Percentiles rank a stretch among this genome's conserved stretches.
These are phyloP conservation scores for Pegoplata infirma DNA, from an alignment of 2,888 invertebrate species.

Conservation along the genomic window DNA sequence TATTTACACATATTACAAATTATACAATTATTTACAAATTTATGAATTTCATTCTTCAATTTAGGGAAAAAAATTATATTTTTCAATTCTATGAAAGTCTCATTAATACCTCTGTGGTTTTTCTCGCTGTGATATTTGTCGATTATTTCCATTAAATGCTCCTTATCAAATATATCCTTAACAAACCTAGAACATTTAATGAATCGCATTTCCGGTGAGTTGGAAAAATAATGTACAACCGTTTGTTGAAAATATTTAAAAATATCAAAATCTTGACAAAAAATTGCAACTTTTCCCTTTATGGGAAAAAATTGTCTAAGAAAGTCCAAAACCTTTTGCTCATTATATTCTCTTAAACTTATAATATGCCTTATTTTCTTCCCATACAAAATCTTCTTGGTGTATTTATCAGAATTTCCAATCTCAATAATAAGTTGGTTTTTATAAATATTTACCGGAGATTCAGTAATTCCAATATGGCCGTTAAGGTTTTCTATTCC, in stretches of 20 bases:
- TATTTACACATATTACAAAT: no score
- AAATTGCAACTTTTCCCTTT: slow-evolving; percentile 31
- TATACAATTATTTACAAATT: slow-evolving; percentile 56
- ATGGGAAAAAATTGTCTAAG: slow-evolving; percentile 1
- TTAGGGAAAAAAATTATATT: slow-evolving; percentile 51
- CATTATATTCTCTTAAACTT: slow-evolving; percentile 1
- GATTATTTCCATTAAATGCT: not conserved
- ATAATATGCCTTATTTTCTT: no score
- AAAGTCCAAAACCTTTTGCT: not conserved
- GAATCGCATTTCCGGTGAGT: slow-evolving; percentile 1
- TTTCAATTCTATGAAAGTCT: slow-evolving; percentile 10
- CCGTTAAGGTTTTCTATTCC: slow-evolving; percentile 26
- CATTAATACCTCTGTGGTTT: slow-evolving; percentile 24
- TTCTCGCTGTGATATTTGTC: slow-evolving; percentile 13
- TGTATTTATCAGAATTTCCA: not conserved
- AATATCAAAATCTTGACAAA: slow-evolving; percentile 42
- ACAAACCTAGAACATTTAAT: not conserved
- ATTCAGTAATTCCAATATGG: no score
- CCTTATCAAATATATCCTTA: slow-evolving; percentile 19
- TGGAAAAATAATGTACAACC: slow-evolving; percentile 16
- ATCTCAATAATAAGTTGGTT: slow-evolving; percentile 44
- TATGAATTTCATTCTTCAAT: slow-evolving; percentile 41
- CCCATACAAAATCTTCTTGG: slow-evolving; percentile 4
- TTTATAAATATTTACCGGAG: slow-evolving; percentile 45
- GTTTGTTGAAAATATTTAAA: slow-evolving; percentile 34